phyloP scores from a whole-genome alignment of 2,113 vertebrate species.

The Riparia riparia region DNA sequence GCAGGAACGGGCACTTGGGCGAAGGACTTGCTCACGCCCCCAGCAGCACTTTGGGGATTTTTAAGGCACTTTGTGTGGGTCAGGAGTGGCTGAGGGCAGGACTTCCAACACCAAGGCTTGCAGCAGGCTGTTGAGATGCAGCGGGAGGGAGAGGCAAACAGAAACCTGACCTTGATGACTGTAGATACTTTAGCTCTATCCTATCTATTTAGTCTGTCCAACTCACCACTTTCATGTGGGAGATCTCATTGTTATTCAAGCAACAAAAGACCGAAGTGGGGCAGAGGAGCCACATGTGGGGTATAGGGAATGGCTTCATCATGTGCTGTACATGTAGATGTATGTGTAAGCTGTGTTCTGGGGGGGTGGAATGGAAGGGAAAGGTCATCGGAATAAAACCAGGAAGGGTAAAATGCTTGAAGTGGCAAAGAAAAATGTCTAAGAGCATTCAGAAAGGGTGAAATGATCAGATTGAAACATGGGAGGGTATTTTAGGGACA shows the following conservation, averaged over 20 bases:
- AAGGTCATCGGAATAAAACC: background rate
- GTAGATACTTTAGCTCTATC: background rate
- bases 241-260: background rate
- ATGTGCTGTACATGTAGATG: rapidly evolving
- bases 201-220: background rate
- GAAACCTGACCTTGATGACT: background rate
- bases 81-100: background rate
- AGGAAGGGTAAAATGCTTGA: background rate
- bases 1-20: background rate
- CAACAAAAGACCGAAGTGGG: background rate
- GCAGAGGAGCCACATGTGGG: background rate
- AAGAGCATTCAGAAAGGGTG: background rate
- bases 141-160: background rate
- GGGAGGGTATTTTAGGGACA: background rate
- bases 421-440: background rate
- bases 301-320: background rate
- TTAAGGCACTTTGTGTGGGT: background rate
- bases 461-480: background rate
- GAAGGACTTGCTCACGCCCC: rapidly evolving
- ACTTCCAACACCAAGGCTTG: background rate
- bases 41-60: background rate
- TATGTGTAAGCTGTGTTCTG: background rate
- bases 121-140: rapidly evolving
- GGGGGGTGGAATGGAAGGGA: rapidly evolving
- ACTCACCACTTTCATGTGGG: rapidly evolving